These are phyloP conservation scores for Malurus melanocephalus DNA, from an alignment of 2,113 vertebrate genomes.

Conservation along the genomic window DNA sequence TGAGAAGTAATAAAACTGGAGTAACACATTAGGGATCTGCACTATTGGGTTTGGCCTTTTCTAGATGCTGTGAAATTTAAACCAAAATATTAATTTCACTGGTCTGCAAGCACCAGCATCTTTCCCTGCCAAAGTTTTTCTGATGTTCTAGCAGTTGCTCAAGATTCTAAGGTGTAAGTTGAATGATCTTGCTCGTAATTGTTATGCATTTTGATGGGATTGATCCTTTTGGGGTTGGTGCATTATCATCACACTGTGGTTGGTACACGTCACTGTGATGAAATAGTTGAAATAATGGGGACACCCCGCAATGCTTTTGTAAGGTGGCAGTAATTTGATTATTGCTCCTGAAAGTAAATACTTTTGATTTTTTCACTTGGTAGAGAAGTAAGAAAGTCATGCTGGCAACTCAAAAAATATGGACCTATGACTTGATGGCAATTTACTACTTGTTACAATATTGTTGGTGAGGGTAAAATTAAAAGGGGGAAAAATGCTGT, in stretches of 20 bases:
- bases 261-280: not conserved
- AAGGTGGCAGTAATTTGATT: not conserved
- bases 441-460: not conserved
- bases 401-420: not conserved
- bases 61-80: slow-evolving; percentile 5
- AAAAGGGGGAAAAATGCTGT: not conserved
- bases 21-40: not conserved
- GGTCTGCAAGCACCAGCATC: not conserved
- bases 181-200: not conserved
- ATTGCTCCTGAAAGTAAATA: not conserved
- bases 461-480: not conserved
- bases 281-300: not conserved
- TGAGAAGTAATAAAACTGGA: not conserved
- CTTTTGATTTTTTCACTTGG: not conserved
- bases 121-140: not conserved
- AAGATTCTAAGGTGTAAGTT: not conserved
- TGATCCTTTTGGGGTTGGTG: not conserved
- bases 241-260: not conserved
- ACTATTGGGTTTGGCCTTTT: not conserved
- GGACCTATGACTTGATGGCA: not conserved
- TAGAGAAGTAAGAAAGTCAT: not conserved
- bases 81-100: not conserved
- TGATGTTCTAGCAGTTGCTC: not conserved
- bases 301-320: not conserved
- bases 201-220: not conserved